Evolutionary conservation across 2,113 vertebrate species (phyloP), one percentile per base, ranked within the genome.

Genomic region (Archilochus colubris): DNA sequence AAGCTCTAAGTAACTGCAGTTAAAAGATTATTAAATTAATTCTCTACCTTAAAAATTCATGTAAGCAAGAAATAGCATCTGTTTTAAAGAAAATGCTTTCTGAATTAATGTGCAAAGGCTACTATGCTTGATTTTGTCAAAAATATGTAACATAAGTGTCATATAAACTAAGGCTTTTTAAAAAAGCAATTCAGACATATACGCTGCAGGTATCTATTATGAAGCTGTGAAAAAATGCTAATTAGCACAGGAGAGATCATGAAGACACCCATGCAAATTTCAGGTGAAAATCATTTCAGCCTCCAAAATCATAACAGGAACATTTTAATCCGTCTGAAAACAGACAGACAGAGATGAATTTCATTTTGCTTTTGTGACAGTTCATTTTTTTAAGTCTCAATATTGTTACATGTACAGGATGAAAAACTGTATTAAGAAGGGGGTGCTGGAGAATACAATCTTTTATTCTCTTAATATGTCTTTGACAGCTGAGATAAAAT

Each of bases 401-500:
- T 92, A 90, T 85, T 84, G 78, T 59, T 96, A 79, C 63, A 89
- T 0, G 40, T 61, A 93, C 83, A 75, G 85, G 68, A 93, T 94
- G 88, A 93, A 95, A 93, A 94, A 94, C 86, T 94, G 27, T 94
- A 90, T 90, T 76, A 89, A 96, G 83, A 76, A 95, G 54, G 66
- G 58, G 28, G 59, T 87, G 59, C 74, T 72, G 74, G 62, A 83
- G 61, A 92, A 92, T 87, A 58, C 76, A 85, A 86, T 94, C 44
- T 84, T 92, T 94, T 83, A 82, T 95, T 86, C 79, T 70, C 62
- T 76, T 93, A 93, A 87, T 70, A 43, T 14, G 57, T 10, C 51
- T 79, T 66, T 91, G 91, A 91, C 93, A 93, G 86, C 57, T 25
- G 51, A 90, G 78, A 82, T 53, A 86, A 88, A 92, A 76, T 0